These are phyloP conservation scores for Eubasilissa splendida DNA, from an alignment of 2,888 invertebrate genomes.

Conservation along the genomic window DNA sequence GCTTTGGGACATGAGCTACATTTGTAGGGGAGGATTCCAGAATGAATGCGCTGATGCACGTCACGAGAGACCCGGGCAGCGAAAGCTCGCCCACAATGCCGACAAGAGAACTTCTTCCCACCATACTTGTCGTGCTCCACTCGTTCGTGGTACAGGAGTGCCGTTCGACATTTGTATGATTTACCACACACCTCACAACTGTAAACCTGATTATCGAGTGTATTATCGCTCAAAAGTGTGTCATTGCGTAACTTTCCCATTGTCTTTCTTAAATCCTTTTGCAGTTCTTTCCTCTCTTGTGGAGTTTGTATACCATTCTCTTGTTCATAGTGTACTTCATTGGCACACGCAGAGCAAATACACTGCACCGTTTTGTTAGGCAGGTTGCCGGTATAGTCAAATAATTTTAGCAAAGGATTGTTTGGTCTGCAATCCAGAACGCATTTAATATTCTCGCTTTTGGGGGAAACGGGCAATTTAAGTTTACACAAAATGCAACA, in stretches of 20 bases:
- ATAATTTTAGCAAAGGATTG: neutral
- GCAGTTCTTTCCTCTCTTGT: no score
- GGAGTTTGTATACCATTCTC: no score
- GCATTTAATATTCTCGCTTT: neutral
- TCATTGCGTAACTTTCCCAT: no score
- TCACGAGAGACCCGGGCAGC: conserved; percentile 53
- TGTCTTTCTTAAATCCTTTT: no score
- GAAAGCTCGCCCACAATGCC: neutral
- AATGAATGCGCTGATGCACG: conserved; percentile 72
- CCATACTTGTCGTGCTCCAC: neutral
- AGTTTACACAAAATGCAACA: neutral
- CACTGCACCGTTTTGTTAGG: neutral
- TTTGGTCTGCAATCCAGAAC: neutral
- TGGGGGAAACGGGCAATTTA: neutral
- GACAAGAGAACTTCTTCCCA: neutral
- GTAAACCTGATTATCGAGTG: neutral
- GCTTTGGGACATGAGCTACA: conserved; percentile 63
- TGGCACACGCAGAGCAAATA: neutral
- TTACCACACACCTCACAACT: neutral
- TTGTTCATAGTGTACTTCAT: neutral
- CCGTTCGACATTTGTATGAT: conserved; percentile 2
- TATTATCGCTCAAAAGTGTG: neutral
- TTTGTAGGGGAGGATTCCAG: conserved; percentile 70
- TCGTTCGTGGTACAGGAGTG: conserved; percentile 8
- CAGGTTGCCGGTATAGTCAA: neutral